These are phyloP conservation scores for Lithodes maja DNA, from an alignment of 2,888 invertebrate species.

Conservation along the genomic window DNA sequence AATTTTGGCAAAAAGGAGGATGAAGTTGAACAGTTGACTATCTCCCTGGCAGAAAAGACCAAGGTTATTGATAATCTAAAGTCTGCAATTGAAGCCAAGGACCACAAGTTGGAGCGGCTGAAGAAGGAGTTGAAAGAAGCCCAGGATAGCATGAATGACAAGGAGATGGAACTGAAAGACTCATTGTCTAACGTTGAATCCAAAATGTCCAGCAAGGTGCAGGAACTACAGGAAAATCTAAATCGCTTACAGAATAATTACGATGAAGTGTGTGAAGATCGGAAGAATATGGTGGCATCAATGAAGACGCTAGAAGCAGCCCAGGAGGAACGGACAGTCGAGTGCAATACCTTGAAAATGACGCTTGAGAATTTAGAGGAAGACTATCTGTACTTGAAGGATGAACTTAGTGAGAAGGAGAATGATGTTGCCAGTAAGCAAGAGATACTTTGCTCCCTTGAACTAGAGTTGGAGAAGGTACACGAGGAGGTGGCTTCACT, in stretches of 20 bases:
- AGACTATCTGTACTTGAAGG: neutral
- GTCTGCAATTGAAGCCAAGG: conserved; percentile 26
- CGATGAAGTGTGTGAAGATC: conserved; percentile 52
- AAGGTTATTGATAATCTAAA: conserved; percentile 7
- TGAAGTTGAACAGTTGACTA: conserved; percentile 15
- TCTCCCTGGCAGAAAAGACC: neutral
- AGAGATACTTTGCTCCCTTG: neutral
- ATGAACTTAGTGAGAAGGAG: conserved; percentile 8
- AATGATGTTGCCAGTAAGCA: conserved; percentile 5
- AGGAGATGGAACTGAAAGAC: conserved; percentile 16
- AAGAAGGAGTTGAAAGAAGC: conserved; percentile 10
- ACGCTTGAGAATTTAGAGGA: conserved; percentile 22
- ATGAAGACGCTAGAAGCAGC: conserved; percentile 20
- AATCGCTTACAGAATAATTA: conserved; percentile 31
- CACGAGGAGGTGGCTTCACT: conserved; percentile 15
- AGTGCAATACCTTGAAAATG: neutral
- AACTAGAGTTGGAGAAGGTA: conserved; percentile 21
- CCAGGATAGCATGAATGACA: neutral
- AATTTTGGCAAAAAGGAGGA: conserved; percentile 29
- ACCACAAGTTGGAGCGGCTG: conserved; percentile 25
- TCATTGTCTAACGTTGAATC: neutral
- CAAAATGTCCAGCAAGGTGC: conserved; percentile 16
- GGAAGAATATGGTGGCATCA: conserved; percentile 32
- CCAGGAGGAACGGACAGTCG: neutral
- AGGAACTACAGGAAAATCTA: conserved; percentile 33